Conservation (phyloP, 2,888 invertebrate species). For the Mesorhabditis belari region DNA sequence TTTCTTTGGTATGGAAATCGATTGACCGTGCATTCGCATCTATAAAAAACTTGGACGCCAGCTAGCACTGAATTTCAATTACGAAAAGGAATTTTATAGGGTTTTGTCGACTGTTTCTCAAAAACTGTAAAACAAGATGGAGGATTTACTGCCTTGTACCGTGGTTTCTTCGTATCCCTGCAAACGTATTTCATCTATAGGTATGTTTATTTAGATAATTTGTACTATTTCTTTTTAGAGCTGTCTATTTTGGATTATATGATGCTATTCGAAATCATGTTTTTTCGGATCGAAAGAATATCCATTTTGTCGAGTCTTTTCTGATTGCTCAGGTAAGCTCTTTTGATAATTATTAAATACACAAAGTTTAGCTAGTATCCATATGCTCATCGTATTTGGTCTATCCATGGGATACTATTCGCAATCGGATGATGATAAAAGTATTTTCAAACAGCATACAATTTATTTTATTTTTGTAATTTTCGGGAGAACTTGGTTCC, state of each 20-base stretch:
- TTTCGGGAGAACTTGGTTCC: neutral
- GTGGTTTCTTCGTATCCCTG: slow-evolving; percentile 86
- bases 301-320: slow-evolving; percentile 82
- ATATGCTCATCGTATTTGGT: slow-evolving; percentile 58
- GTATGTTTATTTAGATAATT: slow-evolving; percentile 1
- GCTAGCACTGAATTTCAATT: too few species aligned
- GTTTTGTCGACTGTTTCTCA: slow-evolving; percentile 25
- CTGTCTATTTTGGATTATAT: slow-evolving; percentile 87
- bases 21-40: slow-evolving; percentile 62
- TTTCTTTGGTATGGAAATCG: slow-evolving; percentile 15
- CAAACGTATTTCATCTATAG: slow-evolving; percentile 59
- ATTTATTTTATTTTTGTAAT: neutral
- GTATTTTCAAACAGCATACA: slow-evolving; percentile 56
- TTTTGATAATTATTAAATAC: neutral
- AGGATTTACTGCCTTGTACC: slow-evolving; percentile 72
- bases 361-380: slow-evolving; percentile 20
- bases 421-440: slow-evolving; percentile 99
- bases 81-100: too few species aligned
- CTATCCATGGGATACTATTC: slow-evolving; percentile 88
- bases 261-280: slow-evolving; percentile 74
- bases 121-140: slow-evolving; percentile 76
- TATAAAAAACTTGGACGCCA: too few species aligned
- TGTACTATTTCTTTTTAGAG: slow-evolving; percentile 62
- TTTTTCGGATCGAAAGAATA: slow-evolving; percentile 70
- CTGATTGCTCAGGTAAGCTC: slow-evolving; percentile 60